phyloP scores from a whole-genome alignment of 2,113 vertebrate genomes.

The Elephas maximus region DNA sequence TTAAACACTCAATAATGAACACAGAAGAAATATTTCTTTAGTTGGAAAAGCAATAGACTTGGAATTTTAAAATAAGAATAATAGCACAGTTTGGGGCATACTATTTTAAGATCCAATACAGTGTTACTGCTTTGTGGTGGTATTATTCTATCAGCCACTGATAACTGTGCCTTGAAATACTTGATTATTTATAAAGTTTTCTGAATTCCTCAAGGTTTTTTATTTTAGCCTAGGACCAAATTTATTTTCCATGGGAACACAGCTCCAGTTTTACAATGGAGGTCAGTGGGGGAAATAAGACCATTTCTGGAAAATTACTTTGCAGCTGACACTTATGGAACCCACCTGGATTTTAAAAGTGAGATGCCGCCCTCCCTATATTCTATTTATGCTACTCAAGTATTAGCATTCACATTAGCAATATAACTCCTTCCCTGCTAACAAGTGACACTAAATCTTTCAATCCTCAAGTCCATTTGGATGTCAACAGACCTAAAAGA shows the following conservation, averaged over 20 bases:
- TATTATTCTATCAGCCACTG: slow-evolving; percentile 26
- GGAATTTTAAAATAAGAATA: background rate
- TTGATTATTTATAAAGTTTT: slow-evolving; percentile 38
- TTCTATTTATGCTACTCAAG: slow-evolving; percentile 19
- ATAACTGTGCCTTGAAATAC: slow-evolving; percentile 48
- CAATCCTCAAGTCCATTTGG: slow-evolving; percentile 51
- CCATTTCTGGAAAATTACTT: slow-evolving; percentile 68
- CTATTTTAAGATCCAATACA: background rate
- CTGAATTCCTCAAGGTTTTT: slow-evolving; percentile 48
- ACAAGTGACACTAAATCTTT: slow-evolving; percentile 58
- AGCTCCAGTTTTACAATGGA: slow-evolving; percentile 49
- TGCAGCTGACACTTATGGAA: slow-evolving; percentile 26
- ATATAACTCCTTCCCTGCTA: slow-evolving; percentile 5
- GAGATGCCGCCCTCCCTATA: background rate
- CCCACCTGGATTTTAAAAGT: slow-evolving; percentile 43
- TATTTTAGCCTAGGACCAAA: slow-evolving; percentile 45
- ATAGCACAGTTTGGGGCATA: background rate
- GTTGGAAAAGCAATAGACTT: slow-evolving; percentile 17
- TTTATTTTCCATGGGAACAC: slow-evolving; percentile 54
- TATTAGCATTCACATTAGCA: slow-evolving; percentile 56
- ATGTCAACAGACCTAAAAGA: slow-evolving; percentile 58
- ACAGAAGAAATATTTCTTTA: slow-evolving; percentile 31
- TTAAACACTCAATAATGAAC: slow-evolving; percentile 30
- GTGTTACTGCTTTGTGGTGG: slow-evolving; percentile 1
- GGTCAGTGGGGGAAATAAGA: slow-evolving; percentile 62